Evolutionary conservation across 2,888 invertebrate genomes (phyloP).

Genomic region (Dasysyrphus albostriatus): DNA sequence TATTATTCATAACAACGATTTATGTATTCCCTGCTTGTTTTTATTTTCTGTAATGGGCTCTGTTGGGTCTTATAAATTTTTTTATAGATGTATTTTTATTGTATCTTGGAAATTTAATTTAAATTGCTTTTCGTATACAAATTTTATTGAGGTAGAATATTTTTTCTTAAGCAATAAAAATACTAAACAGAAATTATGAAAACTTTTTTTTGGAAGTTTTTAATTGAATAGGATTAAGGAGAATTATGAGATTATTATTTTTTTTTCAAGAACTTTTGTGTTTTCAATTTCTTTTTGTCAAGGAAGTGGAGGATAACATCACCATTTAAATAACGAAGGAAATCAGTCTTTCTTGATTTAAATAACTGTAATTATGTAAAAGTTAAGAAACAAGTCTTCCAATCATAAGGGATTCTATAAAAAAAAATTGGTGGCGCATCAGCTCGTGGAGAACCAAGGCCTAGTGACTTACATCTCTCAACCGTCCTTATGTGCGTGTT

Average conservation of each 20-base stretch:
- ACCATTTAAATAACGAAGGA: not conserved
- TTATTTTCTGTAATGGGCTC: not conserved
- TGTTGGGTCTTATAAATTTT: not conserved
- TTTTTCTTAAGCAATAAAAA: not conserved
- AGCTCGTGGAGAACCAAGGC: no score
- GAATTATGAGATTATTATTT: not conserved
- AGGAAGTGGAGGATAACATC: not conserved
- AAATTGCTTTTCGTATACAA: not conserved
- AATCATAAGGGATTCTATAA: no score
- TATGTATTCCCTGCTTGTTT: not conserved
- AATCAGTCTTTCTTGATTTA: not conserved
- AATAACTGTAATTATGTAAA: no score
- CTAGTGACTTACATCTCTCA: no score
- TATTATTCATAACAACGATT: constrained; percentile 29
- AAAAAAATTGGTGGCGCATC: no score
- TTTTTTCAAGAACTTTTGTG: not conserved
- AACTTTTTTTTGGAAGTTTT: not conserved
- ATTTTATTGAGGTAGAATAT: not conserved
- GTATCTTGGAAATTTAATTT: not conserved
- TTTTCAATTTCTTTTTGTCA: not conserved
- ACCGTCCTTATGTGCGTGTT: no score
- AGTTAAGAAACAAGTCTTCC: no score
- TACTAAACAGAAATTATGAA: not conserved
- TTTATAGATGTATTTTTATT: not conserved
- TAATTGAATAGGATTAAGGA: not conserved